Base-by-base conservation (phyloP, 2,888 invertebrate species). In the Eristalinus sepulchralis region DNA sequence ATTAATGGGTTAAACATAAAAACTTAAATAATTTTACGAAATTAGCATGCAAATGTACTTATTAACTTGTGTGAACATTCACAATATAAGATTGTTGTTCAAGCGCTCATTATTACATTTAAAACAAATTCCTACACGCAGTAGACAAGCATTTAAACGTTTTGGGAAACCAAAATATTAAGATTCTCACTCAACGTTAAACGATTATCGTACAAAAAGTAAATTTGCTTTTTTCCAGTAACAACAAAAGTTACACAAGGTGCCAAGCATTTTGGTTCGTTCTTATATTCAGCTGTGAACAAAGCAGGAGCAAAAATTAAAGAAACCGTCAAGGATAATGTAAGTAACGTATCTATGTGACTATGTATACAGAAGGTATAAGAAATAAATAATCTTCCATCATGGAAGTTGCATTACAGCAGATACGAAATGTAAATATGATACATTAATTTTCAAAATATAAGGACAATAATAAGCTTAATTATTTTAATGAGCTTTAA, bases 291-390 rank as follows among this genome's bases (percentile, higher is more conserved):
- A 88, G 97, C 98, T 89, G 98, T 98, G 89, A 98, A 98, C 94
- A 98, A 98, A 94, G 98, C 98, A 80, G 97, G 98, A 47, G 97
- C 97, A 91, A 98, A 98, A 94, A 96, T 98, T 91, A 98, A 98
- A 94, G 97, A 98, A 93, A 97, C 97, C 89, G 98, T 98, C 89
- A 98, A 98, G 93, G 98, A 98, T 94, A 98, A 97, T 93, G 97
- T 98, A 93, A 96, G 97, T 95, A 63, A 47, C 27, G 27, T 27
- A 27, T 27, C 64, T 24, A 57, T 17, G 31, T 78, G 33, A 1
- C 17, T 17, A 5, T 17, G 1, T 47, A 47, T 17, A 47, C 39
- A 6, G 5, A 47, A 47, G 6, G 0, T 47, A n/a, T n/a, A 47
- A 47, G 6, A 47, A 47, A 47, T n/a, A 72, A 8, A 24, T 39